Percentiles rank a stretch among this genome's conserved stretches.
Conservation (phyloP, 2,113 vertebrate genomes). For the Salminus brasiliensis region DNA sequence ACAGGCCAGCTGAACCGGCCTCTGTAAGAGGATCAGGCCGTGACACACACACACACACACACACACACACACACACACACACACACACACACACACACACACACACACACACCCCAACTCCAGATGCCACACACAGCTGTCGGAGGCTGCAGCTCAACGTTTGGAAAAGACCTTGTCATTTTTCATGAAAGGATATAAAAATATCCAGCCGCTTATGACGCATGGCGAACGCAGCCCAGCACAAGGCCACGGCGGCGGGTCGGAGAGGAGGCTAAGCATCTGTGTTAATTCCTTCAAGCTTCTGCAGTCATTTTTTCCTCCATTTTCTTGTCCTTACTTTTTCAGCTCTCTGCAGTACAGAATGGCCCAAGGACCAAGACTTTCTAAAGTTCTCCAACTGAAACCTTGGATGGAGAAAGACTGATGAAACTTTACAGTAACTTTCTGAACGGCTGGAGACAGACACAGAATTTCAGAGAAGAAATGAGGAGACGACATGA, state of each 20-base stretch:
- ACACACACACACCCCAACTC: background rate
- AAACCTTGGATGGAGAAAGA: background rate
- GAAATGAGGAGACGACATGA: background rate
- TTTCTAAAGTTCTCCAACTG: background rate
- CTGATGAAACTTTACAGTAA: background rate
- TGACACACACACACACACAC: background rate
- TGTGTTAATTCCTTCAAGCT: background rate
- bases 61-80: background rate
- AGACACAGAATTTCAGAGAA: background rate
- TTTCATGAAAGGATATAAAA: conserved; percentile 19
- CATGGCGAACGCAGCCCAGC: background rate
- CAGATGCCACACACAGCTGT: conserved; percentile 30
- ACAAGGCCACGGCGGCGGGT: background rate
- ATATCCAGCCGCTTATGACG: conserved; percentile 12
- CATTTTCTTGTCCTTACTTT: background rate
- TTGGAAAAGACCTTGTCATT: conserved; percentile 3
- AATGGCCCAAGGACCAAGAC: background rate
- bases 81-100: background rate
- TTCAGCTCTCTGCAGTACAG: background rate
- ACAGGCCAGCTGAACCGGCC: background rate
- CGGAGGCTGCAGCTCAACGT: background rate
- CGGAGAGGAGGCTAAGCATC: background rate
- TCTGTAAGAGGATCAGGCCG: background rate
- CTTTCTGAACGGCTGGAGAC: no score
- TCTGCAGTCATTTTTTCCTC: background rate